A percentile compares a stretch with the other conserved stretches of the same genome.
phyloP scores from a whole-genome alignment of 2,113 vertebrate genomes.

The Eonycteris spelaea region DNA sequence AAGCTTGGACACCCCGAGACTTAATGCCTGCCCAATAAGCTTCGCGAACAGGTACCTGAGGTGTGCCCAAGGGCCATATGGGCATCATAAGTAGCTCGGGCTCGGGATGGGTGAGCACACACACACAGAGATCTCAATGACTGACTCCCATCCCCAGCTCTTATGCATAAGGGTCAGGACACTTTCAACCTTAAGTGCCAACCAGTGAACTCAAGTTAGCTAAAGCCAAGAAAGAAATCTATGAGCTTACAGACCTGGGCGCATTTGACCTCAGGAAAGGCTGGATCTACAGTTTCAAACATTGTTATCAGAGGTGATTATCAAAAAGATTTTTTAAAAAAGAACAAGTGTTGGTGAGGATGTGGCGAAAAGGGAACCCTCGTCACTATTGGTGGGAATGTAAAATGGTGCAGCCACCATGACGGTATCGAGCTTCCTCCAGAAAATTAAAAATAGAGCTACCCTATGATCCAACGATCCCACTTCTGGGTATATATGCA shows the following conservation, averaged over 20 bases:
- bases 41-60: neutral
- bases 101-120: neutral
- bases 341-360: neutral
- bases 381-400: neutral
- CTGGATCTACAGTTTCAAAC: neutral
- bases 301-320: neutral
- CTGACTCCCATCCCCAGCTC: neutral
- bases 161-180: neutral
- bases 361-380: neutral
- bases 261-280: neutral
- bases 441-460: neutral
- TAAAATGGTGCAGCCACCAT: neutral
- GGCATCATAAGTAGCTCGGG: neutral
- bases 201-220: neutral
- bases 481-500: neutral
- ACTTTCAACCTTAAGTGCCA: neutral
- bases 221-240: constrained; percentile 6
- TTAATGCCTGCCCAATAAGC: neutral
- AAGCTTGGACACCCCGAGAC: neutral
- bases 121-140: neutral
- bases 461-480: neutral
- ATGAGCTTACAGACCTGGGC: neutral
- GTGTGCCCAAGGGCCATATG: no score
- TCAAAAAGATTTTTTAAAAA: neutral
- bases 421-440: neutral